Conservation (phyloP, 2,888 invertebrate genomes). For the Stenolophus ochropezus region DNA sequence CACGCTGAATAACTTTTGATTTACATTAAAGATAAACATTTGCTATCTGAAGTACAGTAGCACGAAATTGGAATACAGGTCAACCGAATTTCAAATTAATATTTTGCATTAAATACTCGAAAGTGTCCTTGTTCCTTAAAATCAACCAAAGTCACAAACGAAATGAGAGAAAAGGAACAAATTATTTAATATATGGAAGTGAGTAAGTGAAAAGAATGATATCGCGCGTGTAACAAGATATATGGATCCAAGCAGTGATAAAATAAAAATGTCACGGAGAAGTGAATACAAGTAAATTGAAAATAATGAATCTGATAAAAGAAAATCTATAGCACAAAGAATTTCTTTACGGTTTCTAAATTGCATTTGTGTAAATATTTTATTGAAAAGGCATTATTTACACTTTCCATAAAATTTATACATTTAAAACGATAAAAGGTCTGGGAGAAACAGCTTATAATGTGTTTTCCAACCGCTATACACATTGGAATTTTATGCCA, state of each 20-base stretch:
- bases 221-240: slow-evolving; percentile 44
- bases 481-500: too few species aligned
- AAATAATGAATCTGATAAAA: slow-evolving; percentile 52
- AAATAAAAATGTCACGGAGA: slow-evolving; percentile 49
- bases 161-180: slow-evolving; percentile 5
- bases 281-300: slow-evolving; percentile 51
- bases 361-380: slow-evolving; percentile 11
- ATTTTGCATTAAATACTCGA: slow-evolving; percentile 2
- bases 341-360: background rate
- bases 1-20: slow-evolving; percentile 48
- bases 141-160: background rate
- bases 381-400: background rate
- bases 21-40: slow-evolving; percentile 47
- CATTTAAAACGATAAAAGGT: background rate
- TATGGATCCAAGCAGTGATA: slow-evolving; percentile 46
- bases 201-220: slow-evolving; percentile 45
- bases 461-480: too few species aligned
- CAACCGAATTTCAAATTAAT: background rate
- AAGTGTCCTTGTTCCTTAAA: background rate
- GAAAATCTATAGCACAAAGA: slow-evolving; percentile 33
- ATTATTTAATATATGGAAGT: slow-evolving; percentile 26
- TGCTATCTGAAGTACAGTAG: slow-evolving; percentile 5
- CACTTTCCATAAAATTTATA: background rate
- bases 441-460: too few species aligned
- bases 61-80: slow-evolving; percentile 7